phyloP scores from a whole-genome alignment of 2,797 vertebrate species.

The Rhadinocentrus ornatus region DNA sequence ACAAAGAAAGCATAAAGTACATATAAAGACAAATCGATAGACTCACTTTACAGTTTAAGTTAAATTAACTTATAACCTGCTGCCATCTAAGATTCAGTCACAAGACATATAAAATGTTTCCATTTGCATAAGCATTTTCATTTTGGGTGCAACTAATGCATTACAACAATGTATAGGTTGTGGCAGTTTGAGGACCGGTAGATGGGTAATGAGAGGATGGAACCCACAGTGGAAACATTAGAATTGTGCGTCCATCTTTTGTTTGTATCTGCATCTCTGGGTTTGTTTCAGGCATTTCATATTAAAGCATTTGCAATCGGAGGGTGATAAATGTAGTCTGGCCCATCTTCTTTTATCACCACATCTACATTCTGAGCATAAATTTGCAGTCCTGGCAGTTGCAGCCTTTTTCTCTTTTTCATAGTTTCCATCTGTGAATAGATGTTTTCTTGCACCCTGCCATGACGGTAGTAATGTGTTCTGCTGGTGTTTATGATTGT shows the following conservation, averaged over 20 bases:
- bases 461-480: slow-evolving; percentile 16
- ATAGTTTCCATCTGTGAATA: slow-evolving; percentile 18
- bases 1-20: background rate
- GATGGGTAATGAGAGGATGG: slow-evolving; percentile 36
- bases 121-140: slow-evolving; percentile 23
- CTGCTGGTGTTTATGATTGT: slow-evolving; percentile 4
- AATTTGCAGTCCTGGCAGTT: slow-evolving; percentile 15
- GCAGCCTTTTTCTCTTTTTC: background rate
- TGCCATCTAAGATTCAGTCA: background rate
- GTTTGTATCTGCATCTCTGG: slow-evolving; percentile 42
- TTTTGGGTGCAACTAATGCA: slow-evolving; percentile 25
- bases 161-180: slow-evolving; percentile 35
- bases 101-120: slow-evolving; percentile 25
- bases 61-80: slow-evolving; percentile 15
- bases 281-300: slow-evolving; percentile 27
- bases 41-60: slow-evolving; percentile 17
- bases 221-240: slow-evolving; percentile 39
- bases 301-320: slow-evolving; percentile 16
- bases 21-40: slow-evolving; percentile 1
- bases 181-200: slow-evolving; percentile 53
- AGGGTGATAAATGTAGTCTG: slow-evolving; percentile 25
- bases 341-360: slow-evolving; percentile 16
- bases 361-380: slow-evolving; percentile 18
- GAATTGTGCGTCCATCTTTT: slow-evolving; percentile 14
- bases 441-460: slow-evolving; percentile 13